phyloP scores from a whole-genome alignment of 2,797 vertebrate genomes.

The Dicrostonyx torquatus region DNA sequence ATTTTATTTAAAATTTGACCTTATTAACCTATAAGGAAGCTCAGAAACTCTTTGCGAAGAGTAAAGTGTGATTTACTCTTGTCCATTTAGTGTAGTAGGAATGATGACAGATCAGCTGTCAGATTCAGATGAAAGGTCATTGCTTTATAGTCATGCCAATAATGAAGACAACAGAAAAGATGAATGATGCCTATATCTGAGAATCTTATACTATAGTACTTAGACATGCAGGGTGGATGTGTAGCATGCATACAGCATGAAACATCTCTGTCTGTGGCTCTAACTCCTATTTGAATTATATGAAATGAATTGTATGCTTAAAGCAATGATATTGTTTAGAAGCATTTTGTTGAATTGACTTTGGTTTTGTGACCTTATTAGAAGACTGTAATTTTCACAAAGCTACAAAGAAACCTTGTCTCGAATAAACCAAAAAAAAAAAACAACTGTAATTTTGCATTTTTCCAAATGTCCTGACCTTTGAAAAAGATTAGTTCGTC shows the following conservation, averaged over 20 bases:
- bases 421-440: no score
- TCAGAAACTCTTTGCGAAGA: constrained; percentile 58
- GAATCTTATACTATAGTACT: neutral
- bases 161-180: constrained; percentile 68
- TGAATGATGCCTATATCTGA: constrained; percentile 12
- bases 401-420: no score
- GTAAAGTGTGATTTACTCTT: constrained; percentile 54
- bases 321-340: constrained; percentile 35
- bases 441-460: constrained; percentile 15
- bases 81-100: constrained; percentile 58
- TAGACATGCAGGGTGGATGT: neutral
- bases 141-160: constrained; percentile 60
- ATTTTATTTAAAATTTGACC: constrained; percentile 1
- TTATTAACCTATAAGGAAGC: constrained; percentile 49
- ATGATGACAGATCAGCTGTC: constrained; percentile 66
- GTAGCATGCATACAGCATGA: neutral
- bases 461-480: constrained; percentile 34
- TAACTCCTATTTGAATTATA: constrained; percentile 18
- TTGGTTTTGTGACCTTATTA: constrained; percentile 50
- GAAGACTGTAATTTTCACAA: constrained; percentile 20
- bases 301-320: neutral
- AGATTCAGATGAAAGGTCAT: constrained; percentile 74
- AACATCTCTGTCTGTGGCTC: neutral
- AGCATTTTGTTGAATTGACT: constrained; percentile 14
- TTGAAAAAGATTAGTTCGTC: constrained; percentile 35